phyloP scores from a whole-genome alignment of 2,888 invertebrate genomes.

The Tinea trinotella region DNA sequence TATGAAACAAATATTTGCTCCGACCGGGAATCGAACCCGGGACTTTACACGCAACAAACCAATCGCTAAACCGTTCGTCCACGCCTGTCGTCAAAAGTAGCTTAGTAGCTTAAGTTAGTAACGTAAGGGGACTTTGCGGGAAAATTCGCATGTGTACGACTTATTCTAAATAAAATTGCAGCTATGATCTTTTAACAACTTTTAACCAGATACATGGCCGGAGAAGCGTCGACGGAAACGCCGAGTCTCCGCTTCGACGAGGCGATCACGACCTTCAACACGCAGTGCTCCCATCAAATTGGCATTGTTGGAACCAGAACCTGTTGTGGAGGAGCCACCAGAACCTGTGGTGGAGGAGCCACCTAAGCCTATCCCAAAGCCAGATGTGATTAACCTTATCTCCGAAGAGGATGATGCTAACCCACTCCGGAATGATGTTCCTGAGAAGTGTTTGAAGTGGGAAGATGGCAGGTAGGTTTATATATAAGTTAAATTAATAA shows the following conservation, averaged over 20 bases:
- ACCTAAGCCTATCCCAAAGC: not conserved
- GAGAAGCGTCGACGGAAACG: constrained; percentile 46
- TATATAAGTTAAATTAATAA: no score
- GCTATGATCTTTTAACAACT: no score
- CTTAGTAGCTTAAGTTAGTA: no score
- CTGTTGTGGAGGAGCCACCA: not conserved
- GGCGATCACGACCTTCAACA: constrained; percentile 26
- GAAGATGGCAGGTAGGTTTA: constrained; percentile 42
- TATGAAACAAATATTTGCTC: no score
- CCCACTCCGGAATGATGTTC: constrained; percentile 41
- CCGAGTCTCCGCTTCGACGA: constrained; percentile 33
- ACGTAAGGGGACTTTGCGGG: no score
- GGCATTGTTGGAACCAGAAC: not conserved
- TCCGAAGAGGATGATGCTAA: constrained; percentile 27
- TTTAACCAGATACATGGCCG: constrained; percentile 35
- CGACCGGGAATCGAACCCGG: no score
- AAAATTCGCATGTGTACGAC: no score
- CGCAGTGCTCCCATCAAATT: constrained; percentile 18
- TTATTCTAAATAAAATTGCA: no score
- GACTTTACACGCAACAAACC: no score
- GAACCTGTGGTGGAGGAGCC: not conserved
- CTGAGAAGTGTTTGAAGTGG: constrained; percentile 55
- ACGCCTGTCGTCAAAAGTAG: no score
- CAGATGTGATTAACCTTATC: constrained; percentile 22
- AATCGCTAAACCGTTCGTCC: no score